Conservation (phyloP, 2,113 vertebrate genomes). For the Neodontobutis hainanensis region DNA sequence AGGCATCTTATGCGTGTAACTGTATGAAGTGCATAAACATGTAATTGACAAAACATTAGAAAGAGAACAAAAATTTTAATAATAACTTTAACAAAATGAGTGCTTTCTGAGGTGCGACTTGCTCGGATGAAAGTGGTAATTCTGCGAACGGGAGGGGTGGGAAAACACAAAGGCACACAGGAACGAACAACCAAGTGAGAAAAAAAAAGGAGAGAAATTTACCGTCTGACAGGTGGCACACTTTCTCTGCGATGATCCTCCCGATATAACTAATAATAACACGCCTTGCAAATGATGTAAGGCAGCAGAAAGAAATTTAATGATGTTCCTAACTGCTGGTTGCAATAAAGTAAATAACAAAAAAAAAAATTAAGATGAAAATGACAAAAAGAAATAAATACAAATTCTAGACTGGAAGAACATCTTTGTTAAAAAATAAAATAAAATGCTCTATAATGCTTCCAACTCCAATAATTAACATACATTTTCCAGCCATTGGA, state of each 20-base stretch:
- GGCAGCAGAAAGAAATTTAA: constrained; percentile 12
- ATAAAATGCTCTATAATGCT: background rate
- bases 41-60: constrained; percentile 31
- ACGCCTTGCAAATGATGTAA: constrained; percentile 21
- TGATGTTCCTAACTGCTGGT: background rate
- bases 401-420: background rate
- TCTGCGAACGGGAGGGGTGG: constrained; percentile 37
- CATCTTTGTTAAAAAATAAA: background rate
- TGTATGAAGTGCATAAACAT: constrained; percentile 39
- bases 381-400: background rate
- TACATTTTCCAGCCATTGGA: constrained; percentile 35
- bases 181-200: constrained; percentile 31
- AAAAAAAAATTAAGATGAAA: background rate
- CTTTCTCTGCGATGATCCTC: constrained; percentile 29
- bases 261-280: constrained; percentile 25
- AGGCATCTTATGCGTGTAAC: constrained; percentile 28
- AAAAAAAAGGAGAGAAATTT: constrained; percentile 20
- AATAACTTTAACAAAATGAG: constrained; percentile 38
- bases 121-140: constrained; percentile 55
- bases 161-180: constrained; percentile 47
- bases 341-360: background rate
- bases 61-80: constrained; percentile 28
- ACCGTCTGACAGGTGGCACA: constrained; percentile 48
- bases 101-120: constrained; percentile 31
- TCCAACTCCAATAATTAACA: constrained; percentile 29